Evolutionary conservation across 2,113 vertebrate species (phyloP), one percentile per base, ranked within the genome.

Genomic region (Atrichornis clamosus): DNA sequence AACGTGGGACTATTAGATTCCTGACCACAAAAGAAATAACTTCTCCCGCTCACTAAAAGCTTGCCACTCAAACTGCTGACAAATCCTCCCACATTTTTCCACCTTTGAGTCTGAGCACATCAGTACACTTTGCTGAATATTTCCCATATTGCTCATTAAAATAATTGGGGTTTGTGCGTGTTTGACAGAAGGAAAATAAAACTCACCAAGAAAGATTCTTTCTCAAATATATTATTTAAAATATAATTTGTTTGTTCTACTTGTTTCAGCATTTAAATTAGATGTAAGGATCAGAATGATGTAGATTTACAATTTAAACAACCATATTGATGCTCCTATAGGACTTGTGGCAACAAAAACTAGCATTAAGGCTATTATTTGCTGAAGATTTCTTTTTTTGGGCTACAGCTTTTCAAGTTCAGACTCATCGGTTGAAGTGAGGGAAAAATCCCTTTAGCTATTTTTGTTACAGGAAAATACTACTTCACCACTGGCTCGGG

Each of bases 391-490:
- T 89, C 59, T 87, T 72, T 74, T 95, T 82, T 16, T 47, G 79
- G 85, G 56, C 80, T 86, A 85, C 70, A 86, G 82, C 37, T 91
- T 94, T 93, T 95, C 93, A 96, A 90, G 69, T 72, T 94, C 62
- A 86, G 82, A 84, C 90, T 94, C 90, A 96, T 93, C 37, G 1
- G 83, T 1, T 58, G 60, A 95, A 92, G 41, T 35, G 80, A 89
- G 49, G 85, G 72, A 94, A 97, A 96, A 95, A 94, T 93, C 95
- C 90, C 89, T 90, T 94, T 26, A 90, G 88, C 92, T 96, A 90
- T 96, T 96, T 94, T 92, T 96, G 88, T 88, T 90, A 46, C 83
- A 93, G 96, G 95, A 96, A 96, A 97, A 96, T 87, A 96, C 53
- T 86, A 87, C 83, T 95, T 90, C 83, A 89, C 76, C 56, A 68